Evolutionary conservation across 1,140 invertebrate genomes (phyloP).

Genomic region (Hormaphis cornu): DNA sequence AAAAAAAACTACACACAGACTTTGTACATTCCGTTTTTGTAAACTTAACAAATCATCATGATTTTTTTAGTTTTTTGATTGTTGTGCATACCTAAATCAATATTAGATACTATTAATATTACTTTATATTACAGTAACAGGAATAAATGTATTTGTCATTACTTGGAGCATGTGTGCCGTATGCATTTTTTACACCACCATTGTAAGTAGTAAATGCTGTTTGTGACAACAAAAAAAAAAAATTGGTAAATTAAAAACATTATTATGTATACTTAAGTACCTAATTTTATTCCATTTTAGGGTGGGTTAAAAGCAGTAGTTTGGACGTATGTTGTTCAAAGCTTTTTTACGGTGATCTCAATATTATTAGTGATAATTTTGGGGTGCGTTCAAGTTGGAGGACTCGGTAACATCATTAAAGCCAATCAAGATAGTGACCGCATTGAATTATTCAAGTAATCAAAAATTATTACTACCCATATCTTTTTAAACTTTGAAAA

Average conservation of each 20-base stretch:
- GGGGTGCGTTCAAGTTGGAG: slow-evolving; percentile 56
- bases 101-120: slow-evolving; percentile 14
- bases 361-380: slow-evolving; percentile 57
- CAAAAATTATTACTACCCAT: not conserved
- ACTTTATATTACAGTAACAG: slow-evolving; percentile 38
- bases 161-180: slow-evolving; percentile 37
- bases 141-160: slow-evolving; percentile 37
- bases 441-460: slow-evolving; percentile 55
- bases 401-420: slow-evolving; percentile 53
- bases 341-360: slow-evolving; percentile 63
- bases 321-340: slow-evolving; percentile 78
- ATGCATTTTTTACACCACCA: slow-evolving; percentile 40
- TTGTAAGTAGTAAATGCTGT: no score
- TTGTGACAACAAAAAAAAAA: no score
- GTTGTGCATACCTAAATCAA: no score
- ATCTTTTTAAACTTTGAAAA: no score
- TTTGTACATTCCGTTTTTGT: no score
- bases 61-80: no score
- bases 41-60: no score
- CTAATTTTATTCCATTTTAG: slow-evolving; percentile 50
- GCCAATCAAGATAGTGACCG: slow-evolving; percentile 48
- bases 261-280: no score
- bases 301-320: slow-evolving; percentile 79
- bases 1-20: no score
- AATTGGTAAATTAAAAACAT: no score